phyloP scores from a whole-genome alignment of 2,797 vertebrate species.

The Todus mexicanus region DNA sequence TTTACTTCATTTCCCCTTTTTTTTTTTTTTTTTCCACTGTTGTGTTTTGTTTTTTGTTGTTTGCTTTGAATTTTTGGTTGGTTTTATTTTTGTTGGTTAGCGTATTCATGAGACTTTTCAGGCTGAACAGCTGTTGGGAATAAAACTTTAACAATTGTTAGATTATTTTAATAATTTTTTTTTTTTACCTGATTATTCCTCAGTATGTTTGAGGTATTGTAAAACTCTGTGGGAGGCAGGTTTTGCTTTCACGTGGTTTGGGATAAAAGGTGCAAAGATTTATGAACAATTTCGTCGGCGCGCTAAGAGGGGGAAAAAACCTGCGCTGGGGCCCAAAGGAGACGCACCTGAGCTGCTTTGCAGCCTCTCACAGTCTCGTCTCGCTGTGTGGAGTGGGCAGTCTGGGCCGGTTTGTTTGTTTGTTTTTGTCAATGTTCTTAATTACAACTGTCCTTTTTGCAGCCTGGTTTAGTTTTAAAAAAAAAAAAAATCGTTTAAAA shows the following conservation, averaged over 20 bases:
- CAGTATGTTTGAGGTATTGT: background rate
- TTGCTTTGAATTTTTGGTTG: constrained; percentile 17
- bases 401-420: background rate
- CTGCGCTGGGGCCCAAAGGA: background rate
- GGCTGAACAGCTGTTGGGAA: constrained; percentile 60
- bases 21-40: background rate
- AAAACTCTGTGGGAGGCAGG: background rate
- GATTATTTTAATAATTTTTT: background rate
- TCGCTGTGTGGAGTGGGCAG: background rate
- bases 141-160: constrained; percentile 66
- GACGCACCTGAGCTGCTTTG: background rate
- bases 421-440: background rate
- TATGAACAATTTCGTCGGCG: background rate
- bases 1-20: background rate
- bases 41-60: too few species aligned
- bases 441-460: background rate
- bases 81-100: constrained; percentile 7
- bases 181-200: constrained; percentile 19
- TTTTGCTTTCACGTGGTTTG: background rate
- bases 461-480: background rate
- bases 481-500: background rate
- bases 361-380: background rate
- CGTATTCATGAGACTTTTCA: constrained; percentile 43
- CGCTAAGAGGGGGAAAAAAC: background rate
- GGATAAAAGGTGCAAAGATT: background rate